Evolutionary conservation across 2,888 invertebrate species (phyloP), one percentile per base, ranked within the genome.

Genomic region (Ectropis crepuscularia): DNA sequence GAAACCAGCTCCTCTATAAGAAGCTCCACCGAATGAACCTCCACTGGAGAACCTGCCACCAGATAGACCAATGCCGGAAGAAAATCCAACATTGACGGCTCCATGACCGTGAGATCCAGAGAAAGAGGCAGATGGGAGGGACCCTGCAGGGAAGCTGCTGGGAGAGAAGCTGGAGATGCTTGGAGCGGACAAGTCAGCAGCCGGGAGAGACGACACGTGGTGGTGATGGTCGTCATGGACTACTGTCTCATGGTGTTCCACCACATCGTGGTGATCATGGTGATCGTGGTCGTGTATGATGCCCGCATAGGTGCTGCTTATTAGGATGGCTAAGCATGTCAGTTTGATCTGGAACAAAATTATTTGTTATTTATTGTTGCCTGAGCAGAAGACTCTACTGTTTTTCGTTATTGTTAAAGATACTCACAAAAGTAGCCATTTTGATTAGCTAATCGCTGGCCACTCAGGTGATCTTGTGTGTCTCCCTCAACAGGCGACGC

Each of bases 401-500:
- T 42, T 12, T 6, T 54, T 36, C 9, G 38, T 6, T 43, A 5
- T n/a, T 49, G 6, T 54, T 42, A 58, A 61, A 37, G 47, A 78
- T 83, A 91, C 92, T 92, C 80, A 92, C 92, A 85, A 86, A 85
- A 76, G 90, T 81, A 89, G 92, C 92, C 92, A 92, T 92, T 69
- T 78, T 79, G 80, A 81, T 83, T 90, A 91, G 92, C 92, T 92
- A 92, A 90, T 83, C 91, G 92, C 92, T 88, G 90, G 90, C 90
- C 79, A 88, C 90, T 75, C 73, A 69, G 75, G 67, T 76, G 70
- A 81, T 80, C 80, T 79, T 85, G 89, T 90, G 90, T 90, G 79
- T 85, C 72, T 81, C 80, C 87, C 77, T 79, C 84, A 78, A 89
- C 88, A 86, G 88, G 84, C 84, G 74, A 72, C 70, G 85, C 86